Base-by-base conservation (phyloP, 2,888 invertebrate genomes). In the Caenorhabditis drosophilae region DNA sequence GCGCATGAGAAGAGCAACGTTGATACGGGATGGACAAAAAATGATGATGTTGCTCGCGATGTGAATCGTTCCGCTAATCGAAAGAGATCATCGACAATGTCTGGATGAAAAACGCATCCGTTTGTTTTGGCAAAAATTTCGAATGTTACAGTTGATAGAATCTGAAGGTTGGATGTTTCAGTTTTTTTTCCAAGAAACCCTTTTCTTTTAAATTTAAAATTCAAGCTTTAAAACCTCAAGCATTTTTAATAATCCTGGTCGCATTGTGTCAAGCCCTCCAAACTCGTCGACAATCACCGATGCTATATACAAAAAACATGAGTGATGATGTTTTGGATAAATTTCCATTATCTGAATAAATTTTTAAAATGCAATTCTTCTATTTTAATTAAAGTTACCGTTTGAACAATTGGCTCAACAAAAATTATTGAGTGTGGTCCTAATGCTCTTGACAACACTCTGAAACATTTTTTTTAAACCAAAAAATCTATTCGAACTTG, bases 51-150 rank as follows among this genome's bases (percentile, higher is more conserved):
- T 53, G 91, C 89, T 77, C 92, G 89, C 86, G 94, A 94, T 56
- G 95, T 87, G 85, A 93, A 85, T 84, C 91, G 87, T 48, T 89
- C 88, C 78, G 91, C 91, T 34, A 93, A 87, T 47, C 93, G 87
- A 85, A 96, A 98, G 73, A 97, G 89, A 84, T 98, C 98, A 84
- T 98, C 98, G 0, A 98, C 93, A 0, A 96, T 97, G 82, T 98
- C 97, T 0, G 98, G 97, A 87, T 97, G 91, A 84, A 94, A 90
- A 61, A 89, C 87, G 42, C 96, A 86, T 0, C 93, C 94, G 80
- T 90, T 88, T 61, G 89, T 88, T 70, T 85, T 89, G 84, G 91
- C 16, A 16, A 72, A 50, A 12, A 67, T 48, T 4, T 42, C 48
- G 41, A 73, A 73, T 22, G 75, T 57, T 11, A 42, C 45, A 1